Evolutionary conservation across 2,888 invertebrate species (phyloP).

Genomic region (Tachina lurida): DNA sequence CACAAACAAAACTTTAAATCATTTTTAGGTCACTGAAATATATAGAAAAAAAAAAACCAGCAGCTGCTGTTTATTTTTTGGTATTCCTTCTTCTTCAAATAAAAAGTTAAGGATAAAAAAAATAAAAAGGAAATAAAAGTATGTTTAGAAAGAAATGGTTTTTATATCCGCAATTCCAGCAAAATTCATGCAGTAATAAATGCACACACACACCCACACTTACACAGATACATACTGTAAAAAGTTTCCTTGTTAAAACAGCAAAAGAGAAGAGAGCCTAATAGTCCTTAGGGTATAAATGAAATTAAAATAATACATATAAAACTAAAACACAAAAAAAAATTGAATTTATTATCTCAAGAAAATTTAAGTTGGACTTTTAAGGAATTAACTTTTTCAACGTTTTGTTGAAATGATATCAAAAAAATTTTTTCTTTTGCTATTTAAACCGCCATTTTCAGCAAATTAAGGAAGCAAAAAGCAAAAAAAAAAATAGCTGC

Average conservation of each 20-base stretch:
- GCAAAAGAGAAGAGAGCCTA: too few relatives aligned
- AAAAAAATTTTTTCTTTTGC: too few relatives aligned
- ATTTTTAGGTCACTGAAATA: constrained; percentile 13
- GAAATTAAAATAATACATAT: too few relatives aligned
- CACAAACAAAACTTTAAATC: background rate
- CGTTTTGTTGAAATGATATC: too few relatives aligned
- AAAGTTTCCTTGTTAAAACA: background rate
- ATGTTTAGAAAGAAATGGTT: background rate
- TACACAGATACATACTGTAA: background rate
- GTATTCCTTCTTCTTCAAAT: background rate
- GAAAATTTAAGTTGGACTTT: too few relatives aligned
- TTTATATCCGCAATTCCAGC: background rate
- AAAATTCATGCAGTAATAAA: too few relatives aligned
- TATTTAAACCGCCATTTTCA: background rate
- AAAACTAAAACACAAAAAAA: too few relatives aligned
- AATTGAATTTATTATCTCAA: too few relatives aligned
- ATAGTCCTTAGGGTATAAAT: too few relatives aligned
- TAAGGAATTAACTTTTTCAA: too few relatives aligned
- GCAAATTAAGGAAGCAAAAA: too few relatives aligned
- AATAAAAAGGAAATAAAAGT: background rate
- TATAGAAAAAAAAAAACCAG: background rate
- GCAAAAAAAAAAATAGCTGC: background rate
- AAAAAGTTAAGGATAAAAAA: background rate
- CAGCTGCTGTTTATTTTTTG: constrained; percentile 43
- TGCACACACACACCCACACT: background rate